phyloP scores from a whole-genome alignment of 2,888 invertebrate genomes.

The Synanthedon myopaeformis region DNA sequence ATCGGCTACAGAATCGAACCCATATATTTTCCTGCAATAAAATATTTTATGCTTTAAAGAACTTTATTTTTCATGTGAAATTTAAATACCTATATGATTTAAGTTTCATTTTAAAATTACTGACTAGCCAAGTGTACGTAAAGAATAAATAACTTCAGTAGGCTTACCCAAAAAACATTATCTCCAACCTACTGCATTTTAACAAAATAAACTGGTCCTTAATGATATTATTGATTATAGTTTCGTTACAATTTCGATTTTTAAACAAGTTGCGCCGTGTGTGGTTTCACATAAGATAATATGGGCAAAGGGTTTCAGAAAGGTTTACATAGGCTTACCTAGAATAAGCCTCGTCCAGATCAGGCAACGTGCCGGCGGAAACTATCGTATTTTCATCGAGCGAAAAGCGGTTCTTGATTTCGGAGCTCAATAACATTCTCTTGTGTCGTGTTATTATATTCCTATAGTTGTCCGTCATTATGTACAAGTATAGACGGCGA shows the following conservation, averaged over 20 bases:
- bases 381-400: conserved; percentile 86
- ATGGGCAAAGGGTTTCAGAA: not conserved
- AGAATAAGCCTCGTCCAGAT: conserved; percentile 91
- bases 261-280: not conserved
- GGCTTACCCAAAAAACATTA: too few species aligned
- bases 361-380: conserved; percentile 87
- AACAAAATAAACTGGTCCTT: not conserved
- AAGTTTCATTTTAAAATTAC: too few species aligned
- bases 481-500: conserved; percentile 88
- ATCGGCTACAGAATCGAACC: conserved; percentile 82
- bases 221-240: too few species aligned
- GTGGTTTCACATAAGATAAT: not conserved
- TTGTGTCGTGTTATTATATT: conserved; percentile 88
- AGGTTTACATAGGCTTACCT: conserved; percentile 39
- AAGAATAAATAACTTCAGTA: too few species aligned
- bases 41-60: too few species aligned
- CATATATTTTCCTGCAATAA: conserved; percentile 75
- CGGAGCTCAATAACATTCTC: conserved; percentile 78
- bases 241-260: too few species aligned
- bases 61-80: too few species aligned
- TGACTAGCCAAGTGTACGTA: too few species aligned
- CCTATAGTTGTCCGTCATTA: conserved; percentile 94
- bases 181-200: too few species aligned
- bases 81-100: too few species aligned
- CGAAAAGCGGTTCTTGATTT: conserved; percentile 75